Conservation (phyloP, 2,797 vertebrate species). For the Graptemys geographica region DNA sequence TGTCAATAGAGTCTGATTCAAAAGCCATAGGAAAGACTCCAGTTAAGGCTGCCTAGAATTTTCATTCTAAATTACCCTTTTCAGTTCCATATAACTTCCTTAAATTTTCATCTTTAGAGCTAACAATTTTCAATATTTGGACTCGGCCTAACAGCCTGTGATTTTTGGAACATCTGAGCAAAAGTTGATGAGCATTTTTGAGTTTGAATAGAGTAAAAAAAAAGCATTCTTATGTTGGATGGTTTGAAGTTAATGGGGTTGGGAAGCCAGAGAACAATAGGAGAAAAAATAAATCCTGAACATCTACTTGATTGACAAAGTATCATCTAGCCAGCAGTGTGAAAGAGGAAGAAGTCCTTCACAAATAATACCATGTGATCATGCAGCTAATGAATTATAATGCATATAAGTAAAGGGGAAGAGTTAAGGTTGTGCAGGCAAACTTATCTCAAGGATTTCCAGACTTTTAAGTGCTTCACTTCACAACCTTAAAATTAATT, state of each 20-base stretch:
- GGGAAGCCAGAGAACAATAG: background rate
- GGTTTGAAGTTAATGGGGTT: background rate
- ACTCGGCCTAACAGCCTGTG: background rate
- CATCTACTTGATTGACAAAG: background rate
- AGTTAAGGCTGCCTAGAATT: background rate
- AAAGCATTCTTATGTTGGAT: background rate
- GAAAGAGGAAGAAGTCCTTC: background rate
- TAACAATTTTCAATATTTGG: background rate
- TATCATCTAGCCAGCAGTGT: background rate
- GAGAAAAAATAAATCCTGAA: background rate
- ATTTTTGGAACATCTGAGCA: background rate
- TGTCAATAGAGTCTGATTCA: background rate
- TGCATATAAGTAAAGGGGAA: background rate
- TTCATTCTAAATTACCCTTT: background rate
- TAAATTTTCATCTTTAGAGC: background rate
- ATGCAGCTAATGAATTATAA: background rate
- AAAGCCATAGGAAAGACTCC: background rate
- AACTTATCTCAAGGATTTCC: background rate
- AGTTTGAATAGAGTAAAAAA: background rate
- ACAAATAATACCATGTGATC: background rate
- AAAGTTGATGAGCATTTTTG: background rate
- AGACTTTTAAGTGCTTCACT: background rate
- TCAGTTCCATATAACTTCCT: background rate
- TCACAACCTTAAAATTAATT: background rate
- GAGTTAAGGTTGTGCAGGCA: background rate